Evolutionary conservation across 2,113 vertebrate species (phyloP).

Genomic region (Dipodomys ordii): DNA sequence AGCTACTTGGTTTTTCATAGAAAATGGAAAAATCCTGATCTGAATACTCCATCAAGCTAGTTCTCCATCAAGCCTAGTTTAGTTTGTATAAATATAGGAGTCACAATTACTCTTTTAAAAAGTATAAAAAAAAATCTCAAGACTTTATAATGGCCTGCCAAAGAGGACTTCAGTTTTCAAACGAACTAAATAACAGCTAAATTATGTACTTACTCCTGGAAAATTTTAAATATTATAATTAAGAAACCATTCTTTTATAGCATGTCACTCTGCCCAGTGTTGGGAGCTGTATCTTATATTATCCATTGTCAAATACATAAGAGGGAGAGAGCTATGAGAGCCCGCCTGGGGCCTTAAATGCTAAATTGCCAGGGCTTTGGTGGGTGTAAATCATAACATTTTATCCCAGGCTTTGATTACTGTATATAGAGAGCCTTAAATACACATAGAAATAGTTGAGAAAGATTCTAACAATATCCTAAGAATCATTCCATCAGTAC

Average conservation of each 20-base stretch:
- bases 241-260: slow-evolving; percentile 72
- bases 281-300: slow-evolving; percentile 47
- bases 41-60: slow-evolving; percentile 47
- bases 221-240: slow-evolving; percentile 81
- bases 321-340: slow-evolving; percentile 43
- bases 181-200: slow-evolving; percentile 70
- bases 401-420: slow-evolving; percentile 67
- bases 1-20: slow-evolving; percentile 52
- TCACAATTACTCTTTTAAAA: slow-evolving; percentile 71
- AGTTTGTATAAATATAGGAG: slow-evolving; percentile 58
- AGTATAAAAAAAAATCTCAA: slow-evolving; percentile 66
- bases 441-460: slow-evolving; percentile 48
- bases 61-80: slow-evolving; percentile 60
- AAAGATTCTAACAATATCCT: slow-evolving; percentile 66
- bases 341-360: slow-evolving; percentile 52
- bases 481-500: slow-evolving; percentile 60
- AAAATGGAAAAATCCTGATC: slow-evolving; percentile 60
- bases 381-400: slow-evolving; percentile 77
- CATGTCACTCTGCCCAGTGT: slow-evolving; percentile 65
- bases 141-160: slow-evolving; percentile 74
- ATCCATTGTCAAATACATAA: slow-evolving; percentile 46
- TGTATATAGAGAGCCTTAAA: slow-evolving; percentile 53
- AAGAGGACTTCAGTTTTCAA: slow-evolving; percentile 73
- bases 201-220: slow-evolving; percentile 65
- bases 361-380: slow-evolving; percentile 57